Evolutionary conservation across 2,797 vertebrate species (phyloP).

Genomic region (Hippoglossus hippoglossus): DNA sequence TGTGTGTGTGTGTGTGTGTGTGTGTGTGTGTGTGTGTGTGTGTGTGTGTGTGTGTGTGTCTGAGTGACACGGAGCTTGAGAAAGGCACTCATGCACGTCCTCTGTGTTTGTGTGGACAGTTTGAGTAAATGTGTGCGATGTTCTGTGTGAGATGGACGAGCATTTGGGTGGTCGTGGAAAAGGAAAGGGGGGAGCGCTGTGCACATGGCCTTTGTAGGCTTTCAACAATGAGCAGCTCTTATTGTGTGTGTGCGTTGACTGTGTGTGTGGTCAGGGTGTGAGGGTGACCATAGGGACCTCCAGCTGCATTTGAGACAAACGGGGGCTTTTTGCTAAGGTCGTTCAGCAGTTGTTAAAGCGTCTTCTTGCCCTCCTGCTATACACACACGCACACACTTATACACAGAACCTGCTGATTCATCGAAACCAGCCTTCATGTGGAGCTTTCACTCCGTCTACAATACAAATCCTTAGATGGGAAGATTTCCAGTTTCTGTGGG

Average conservation of each 20-base stretch:
- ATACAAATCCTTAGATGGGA: not conserved
- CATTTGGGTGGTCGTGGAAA: constrained; percentile 68
- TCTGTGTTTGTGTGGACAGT: constrained; percentile 1
- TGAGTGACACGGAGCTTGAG: not conserved
- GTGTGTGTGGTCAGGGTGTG: constrained; percentile 47
- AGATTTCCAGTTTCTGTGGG: not conserved
- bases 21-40: constrained; percentile 11
- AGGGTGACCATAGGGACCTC: constrained; percentile 55
- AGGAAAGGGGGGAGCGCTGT: constrained; percentile 47
- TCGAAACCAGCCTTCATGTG: constrained; percentile 30
- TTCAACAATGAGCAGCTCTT: constrained; percentile 65
- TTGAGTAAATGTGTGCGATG: constrained; percentile 2
- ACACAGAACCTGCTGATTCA: constrained; percentile 64
- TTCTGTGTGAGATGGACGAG: constrained; percentile 11
- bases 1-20: constrained; percentile 4
- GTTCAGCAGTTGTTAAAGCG: constrained; percentile 59
- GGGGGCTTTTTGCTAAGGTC: constrained; percentile 52
- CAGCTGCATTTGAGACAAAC: constrained; percentile 79
- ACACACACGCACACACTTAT: constrained; percentile 26
- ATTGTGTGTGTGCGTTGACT: constrained; percentile 40
- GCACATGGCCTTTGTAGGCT: constrained; percentile 50
- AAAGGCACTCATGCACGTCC: not conserved
- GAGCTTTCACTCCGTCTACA: not conserved
- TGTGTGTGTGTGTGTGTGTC: not conserved
- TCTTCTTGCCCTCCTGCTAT: constrained; percentile 19